Evolutionary conservation across 2,888 invertebrate genomes (phyloP).

Genomic region (Pelosia muscerda): DNA sequence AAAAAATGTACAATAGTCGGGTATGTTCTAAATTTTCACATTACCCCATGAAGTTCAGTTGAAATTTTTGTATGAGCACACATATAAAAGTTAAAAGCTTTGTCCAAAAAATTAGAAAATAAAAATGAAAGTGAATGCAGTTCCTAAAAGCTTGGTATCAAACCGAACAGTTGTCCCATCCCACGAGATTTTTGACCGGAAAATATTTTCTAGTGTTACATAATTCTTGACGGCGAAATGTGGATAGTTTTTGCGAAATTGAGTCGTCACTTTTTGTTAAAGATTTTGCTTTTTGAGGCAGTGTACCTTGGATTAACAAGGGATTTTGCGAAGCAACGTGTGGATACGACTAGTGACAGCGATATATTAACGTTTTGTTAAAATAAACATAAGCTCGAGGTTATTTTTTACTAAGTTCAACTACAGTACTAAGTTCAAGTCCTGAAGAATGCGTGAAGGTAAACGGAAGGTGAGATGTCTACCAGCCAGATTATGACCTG

Average conservation of each 20-base stretch:
- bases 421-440: too few relatives aligned
- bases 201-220: slow-evolving; percentile 66
- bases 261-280: slow-evolving; percentile 26
- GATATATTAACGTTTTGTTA: neutral
- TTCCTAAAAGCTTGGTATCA: slow-evolving; percentile 71
- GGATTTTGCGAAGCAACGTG: slow-evolving; percentile 8
- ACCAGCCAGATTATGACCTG: too few relatives aligned
- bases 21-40: slow-evolving; percentile 1
- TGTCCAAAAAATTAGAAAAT: slow-evolving; percentile 72
- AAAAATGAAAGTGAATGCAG: slow-evolving; percentile 75
- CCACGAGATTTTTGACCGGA: slow-evolving; percentile 70
- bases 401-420: neutral
- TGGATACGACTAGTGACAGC: neutral
- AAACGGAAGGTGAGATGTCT: too few relatives aligned
- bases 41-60: slow-evolving; percentile 61
- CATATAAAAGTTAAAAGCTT: slow-evolving; percentile 84
- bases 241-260: slow-evolving; percentile 36
- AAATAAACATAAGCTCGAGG: neutral
- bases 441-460: too few relatives aligned
- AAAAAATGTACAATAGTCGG: neutral
- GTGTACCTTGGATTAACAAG: slow-evolving; percentile 14
- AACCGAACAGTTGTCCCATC: slow-evolving; percentile 72
- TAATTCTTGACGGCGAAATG: slow-evolving; percentile 42
- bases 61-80: slow-evolving; percentile 73
- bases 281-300: slow-evolving; percentile 20